A percentile compares a stretch with the other conserved stretches of the same genome.
Evolutionary conservation across 2,888 invertebrate species (phyloP).

Genomic region (Lepas anatifera): DNA sequence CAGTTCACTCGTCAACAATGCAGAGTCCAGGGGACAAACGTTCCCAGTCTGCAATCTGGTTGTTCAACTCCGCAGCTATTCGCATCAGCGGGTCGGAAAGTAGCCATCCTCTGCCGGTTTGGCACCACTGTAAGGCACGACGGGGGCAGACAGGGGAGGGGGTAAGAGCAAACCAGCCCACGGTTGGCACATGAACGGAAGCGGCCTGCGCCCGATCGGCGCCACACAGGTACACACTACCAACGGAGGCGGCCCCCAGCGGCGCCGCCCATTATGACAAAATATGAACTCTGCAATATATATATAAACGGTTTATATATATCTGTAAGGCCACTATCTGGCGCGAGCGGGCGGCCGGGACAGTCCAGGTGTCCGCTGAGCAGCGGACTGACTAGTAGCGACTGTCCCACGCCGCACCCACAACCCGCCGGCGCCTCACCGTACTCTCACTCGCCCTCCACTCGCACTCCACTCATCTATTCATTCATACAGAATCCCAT

Average conservation of each 20-base stretch:
- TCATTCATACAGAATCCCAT: too few relatives aligned
- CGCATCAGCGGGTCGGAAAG: too few relatives aligned
- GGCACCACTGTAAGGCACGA: too few relatives aligned
- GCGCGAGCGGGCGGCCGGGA: background rate
- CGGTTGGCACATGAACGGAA: background rate
- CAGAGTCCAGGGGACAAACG: too few relatives aligned
- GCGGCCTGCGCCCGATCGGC: background rate
- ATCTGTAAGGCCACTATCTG: background rate
- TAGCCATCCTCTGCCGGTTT: too few relatives aligned
- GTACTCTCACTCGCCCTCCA: background rate
- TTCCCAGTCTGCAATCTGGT: too few relatives aligned
- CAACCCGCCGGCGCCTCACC: background rate
- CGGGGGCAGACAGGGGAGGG: background rate
- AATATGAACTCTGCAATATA: conserved; percentile 10
- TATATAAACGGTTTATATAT: conserved; percentile 1
- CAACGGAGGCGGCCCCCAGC: too few relatives aligned
- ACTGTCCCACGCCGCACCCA: background rate
- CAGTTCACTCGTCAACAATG: too few relatives aligned
- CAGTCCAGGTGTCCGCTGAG: background rate
- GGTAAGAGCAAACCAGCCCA: background rate
- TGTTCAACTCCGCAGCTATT: too few relatives aligned
- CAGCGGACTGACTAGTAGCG: background rate
- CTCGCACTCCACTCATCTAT: too few relatives aligned
- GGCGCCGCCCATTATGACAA: conserved; percentile 11
- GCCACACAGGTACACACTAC: background rate